Base-by-base conservation (phyloP, 2,113 vertebrate genomes). In the Sigmodon hispidus region DNA sequence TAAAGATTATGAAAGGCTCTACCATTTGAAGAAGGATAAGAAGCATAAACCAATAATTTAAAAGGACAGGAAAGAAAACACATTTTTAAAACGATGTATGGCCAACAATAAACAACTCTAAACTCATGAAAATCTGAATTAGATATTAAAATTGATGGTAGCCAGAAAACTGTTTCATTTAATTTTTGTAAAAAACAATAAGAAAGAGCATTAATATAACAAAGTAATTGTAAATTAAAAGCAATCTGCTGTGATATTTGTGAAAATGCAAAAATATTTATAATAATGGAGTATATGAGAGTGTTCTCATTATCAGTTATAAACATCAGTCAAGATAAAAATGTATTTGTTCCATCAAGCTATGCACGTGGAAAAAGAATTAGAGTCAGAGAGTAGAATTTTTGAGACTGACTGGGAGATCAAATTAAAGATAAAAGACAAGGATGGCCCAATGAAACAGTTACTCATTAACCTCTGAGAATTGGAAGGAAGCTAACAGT, bases 221-320 rank as follows among this genome's bases (percentile, higher is more conserved):
- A 52, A 40, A 0, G 8, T 24, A 70, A 10, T 43, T 61, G 24
- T 91, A 80, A 12, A 15, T 43, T 31, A 34, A 75, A 26, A 43
- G 26, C 17, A 2, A n/a, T 45, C 31, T 24, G 21, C 13, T 4
- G 2, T 57, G 34, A 36, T 80, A 76, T 75, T 83, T 87, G 59
- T 85, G 17, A 36, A 11, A 73, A 26, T 50, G 84, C 1, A 92
- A 45, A n/a, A 59, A 34, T 34, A 24, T 4, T 77, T 31, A 72
- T 48, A 67, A 59, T 7, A 85, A 0, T 48, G 5, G 48, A 16
- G 6, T 4, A 4, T 17, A 1, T 22, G 12, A 1, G 17, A 5
- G 63, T 67, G 12, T 17, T 45, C 52, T 61, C 0, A 19, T 72
- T 34, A 12, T 1, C 50, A 31, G 16, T 45, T 43, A 45, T n/a